phyloP scores from a whole-genome alignment of 2,888 invertebrate genomes.

The Cephus pygmeus region DNA sequence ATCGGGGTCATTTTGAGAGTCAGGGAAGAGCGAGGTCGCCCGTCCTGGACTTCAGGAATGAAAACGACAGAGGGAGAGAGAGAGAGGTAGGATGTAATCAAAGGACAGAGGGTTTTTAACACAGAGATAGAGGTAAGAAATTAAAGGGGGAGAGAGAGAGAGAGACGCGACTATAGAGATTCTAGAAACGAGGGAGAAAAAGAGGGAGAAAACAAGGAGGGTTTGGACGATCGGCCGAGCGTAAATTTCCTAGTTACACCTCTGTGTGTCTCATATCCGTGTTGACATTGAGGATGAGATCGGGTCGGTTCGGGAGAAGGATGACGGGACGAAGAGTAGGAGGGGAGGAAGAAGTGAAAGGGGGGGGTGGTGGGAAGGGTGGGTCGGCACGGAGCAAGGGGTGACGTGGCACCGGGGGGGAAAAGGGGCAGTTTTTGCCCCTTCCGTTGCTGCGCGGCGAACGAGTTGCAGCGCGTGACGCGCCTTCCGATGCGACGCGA shows the following conservation, averaged over 20 bases:
- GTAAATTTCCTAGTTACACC: slow-evolving; percentile 10
- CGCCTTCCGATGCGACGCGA: slow-evolving; percentile 41
- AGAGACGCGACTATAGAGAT: no score
- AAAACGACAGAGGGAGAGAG: no score
- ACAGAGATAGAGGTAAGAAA: no score
- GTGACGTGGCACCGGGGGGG: neutral
- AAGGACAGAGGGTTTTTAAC: no score
- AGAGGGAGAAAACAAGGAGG: slow-evolving; percentile 1
- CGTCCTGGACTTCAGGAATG: no score
- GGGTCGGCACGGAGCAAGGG: neutral
- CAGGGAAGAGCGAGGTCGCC: neutral
- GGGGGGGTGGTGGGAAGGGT: neutral
- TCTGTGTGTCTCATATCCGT: slow-evolving; percentile 11
- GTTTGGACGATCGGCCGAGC: neutral
- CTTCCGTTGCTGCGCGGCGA: slow-evolving; percentile 18
- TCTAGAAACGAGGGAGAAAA: neutral
- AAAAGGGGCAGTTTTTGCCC: slow-evolving; percentile 42
- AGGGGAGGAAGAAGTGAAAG: neutral
- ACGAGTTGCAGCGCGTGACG: slow-evolving; percentile 44
- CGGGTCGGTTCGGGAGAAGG: neutral
- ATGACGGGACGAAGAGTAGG: neutral
- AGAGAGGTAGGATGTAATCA: no score
- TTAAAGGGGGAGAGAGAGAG: no score
- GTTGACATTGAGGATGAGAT: slow-evolving; percentile 15
- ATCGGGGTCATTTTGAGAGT: slow-evolving; percentile 32